These are phyloP conservation scores for Monodelphis domestica DNA, from an alignment of 2,797 vertebrate genomes.

Conservation along the genomic window DNA sequence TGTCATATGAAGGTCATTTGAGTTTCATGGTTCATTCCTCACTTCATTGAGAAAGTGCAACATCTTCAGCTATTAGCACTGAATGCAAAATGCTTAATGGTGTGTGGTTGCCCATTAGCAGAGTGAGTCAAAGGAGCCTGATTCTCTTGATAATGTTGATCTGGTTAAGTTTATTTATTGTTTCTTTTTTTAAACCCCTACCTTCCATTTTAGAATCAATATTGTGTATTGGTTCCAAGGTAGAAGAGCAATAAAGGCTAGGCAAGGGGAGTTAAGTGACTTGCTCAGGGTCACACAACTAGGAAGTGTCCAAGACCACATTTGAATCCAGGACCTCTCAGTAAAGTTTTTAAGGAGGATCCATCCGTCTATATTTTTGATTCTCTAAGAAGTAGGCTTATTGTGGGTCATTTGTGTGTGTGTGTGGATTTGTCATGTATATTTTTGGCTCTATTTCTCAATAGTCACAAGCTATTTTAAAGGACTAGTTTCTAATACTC, in stretches of 20 bases:
- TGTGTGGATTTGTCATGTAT: constrained; percentile 18
- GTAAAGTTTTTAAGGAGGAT: neutral
- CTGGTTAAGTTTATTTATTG: neutral
- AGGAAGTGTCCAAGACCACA: no score
- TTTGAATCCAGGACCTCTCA: no score
- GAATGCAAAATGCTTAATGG: neutral
- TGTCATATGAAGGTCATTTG: neutral
- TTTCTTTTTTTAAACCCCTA: no score
- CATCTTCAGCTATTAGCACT: neutral
- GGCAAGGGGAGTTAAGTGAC: no score
- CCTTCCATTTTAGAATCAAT: no score
- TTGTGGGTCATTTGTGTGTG: neutral
- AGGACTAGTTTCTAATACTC: constrained; percentile 13
- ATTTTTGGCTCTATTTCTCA: neutral
- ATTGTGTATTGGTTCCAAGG: no score
- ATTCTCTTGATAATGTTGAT: neutral
- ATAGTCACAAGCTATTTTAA: constrained; percentile 34
- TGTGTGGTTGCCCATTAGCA: neutral
- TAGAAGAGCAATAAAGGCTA: no score
- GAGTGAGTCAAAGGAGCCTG: neutral
- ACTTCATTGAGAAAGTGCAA: neutral
- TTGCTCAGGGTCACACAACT: no score
- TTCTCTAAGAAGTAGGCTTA: neutral
- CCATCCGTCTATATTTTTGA: neutral
- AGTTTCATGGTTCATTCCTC: neutral